phyloP scores from a whole-genome alignment of 1,140 invertebrate genomes.

The Muscidifurax raptorellus region DNA sequence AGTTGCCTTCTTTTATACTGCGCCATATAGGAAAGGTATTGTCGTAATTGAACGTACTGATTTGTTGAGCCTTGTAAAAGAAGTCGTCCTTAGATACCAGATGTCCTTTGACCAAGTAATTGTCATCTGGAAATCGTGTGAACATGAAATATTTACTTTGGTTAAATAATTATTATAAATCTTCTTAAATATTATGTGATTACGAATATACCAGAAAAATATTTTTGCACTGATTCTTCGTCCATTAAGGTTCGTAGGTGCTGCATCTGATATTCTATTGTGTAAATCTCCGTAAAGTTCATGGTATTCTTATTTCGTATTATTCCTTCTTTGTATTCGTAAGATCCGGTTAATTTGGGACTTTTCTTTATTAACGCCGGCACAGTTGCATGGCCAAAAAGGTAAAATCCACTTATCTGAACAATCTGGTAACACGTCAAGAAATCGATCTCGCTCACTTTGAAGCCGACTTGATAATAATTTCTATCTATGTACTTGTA shows the following conservation, averaged over 20 bases:
- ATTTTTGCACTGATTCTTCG: neutral
- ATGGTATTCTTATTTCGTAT: neutral
- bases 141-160: neutral
- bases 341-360: neutral
- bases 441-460: neutral
- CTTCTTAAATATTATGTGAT: neutral
- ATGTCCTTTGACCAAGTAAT: neutral
- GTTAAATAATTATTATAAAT: neutral
- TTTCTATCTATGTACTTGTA: neutral
- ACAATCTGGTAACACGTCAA: neutral
- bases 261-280: neutral
- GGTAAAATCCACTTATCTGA: neutral
- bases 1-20: constrained; percentile 73
- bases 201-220: neutral
- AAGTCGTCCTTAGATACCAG: constrained; percentile 4
- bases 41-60: constrained; percentile 80
- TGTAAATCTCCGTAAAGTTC: neutral
- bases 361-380: neutral
- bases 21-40: constrained; percentile 71
- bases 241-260: neutral
- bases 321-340: neutral
- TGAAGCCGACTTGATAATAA: neutral
- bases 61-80: constrained; percentile 67
- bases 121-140: neutral
- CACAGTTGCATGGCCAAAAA: neutral